Percentiles rank a stretch among this genome's conserved stretches.
Conservation (phyloP, 2,888 invertebrate genomes). For the Sarcophaga variegata region DNA sequence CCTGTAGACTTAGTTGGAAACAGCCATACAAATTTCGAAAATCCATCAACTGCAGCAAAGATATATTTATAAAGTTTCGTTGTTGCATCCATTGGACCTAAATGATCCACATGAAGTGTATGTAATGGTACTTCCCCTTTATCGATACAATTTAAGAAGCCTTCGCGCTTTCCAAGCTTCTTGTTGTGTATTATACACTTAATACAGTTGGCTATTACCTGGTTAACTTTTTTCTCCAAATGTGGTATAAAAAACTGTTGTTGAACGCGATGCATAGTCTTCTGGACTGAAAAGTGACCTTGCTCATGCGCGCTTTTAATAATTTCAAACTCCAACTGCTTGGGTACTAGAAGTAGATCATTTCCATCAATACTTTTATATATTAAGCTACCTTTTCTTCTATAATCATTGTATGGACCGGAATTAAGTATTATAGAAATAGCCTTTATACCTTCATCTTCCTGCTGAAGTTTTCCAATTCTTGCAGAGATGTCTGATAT, state of each 20-base stretch:
- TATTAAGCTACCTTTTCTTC: conserved; percentile 47
- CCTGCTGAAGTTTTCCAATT: conserved; percentile 12
- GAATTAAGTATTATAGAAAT: conserved; percentile 24
- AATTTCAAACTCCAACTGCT: conserved; percentile 49
- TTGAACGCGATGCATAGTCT: conserved; percentile 46
- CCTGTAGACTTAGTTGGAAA: conserved; percentile 22
- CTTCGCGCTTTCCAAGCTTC: conserved; percentile 76
- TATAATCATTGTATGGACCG: conserved; percentile 53
- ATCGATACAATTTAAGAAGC: conserved; percentile 74
- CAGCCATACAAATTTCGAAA: conserved; percentile 28
- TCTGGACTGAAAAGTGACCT: conserved; percentile 52
- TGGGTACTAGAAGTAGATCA: conserved; percentile 61
- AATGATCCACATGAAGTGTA: conserved; percentile 74
- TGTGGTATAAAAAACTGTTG: conserved; percentile 58
- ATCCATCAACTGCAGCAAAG: conserved; percentile 12
- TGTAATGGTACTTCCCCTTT: conserved; percentile 74
- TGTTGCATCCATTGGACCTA: conserved; percentile 17
- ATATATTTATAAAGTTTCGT: conserved; percentile 14
- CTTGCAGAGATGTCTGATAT: background rate
- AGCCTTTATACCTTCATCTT: conserved; percentile 7
- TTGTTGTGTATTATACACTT: conserved; percentile 1
- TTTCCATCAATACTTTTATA: conserved; percentile 42
- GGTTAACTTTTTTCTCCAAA: conserved; percentile 40
- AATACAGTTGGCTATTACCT: background rate
- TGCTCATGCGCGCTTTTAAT: conserved; percentile 47